Evolutionary conservation across 2,113 vertebrate species (phyloP), one percentile per base, ranked within the genome.

Genomic region (Vidua chalybeata): DNA sequence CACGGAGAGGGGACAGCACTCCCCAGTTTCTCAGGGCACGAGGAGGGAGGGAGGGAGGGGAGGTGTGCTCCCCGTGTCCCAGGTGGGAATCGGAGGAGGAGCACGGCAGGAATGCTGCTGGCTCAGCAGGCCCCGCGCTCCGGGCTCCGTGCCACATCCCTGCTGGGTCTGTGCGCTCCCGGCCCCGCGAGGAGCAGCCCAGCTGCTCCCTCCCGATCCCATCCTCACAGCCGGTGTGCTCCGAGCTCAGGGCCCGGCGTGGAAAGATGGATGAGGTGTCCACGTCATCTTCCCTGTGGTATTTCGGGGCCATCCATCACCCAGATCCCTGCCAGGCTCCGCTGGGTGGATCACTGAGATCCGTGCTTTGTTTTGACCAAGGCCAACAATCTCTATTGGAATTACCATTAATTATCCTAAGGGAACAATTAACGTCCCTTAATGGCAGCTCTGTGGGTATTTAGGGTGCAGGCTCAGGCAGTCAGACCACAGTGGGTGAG

Each of bases 311-410:
- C 73, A 63, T 85, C 62, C 81, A 85, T 93, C 69, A 79, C 41
- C 43, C 51, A 6, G 37, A 72, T 45, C 51, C 75, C 63, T 51
- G n/a, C 18, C 23, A 43, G 58, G 84, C 74, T 69, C 66, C 13
- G 0, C 41, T 0, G 15, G 1, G 2, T 55, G 81, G 18, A 13
- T 61, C 45, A 2, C 4, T 15, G 46, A 2, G 30, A 41, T 68
- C 58, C 6, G 9, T 0, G 11, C 74, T 83, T 72, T n/a, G 5
- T 81, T 91, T 58, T 23, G 43, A 51, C 33, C 1, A 2, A 64
- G 11, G n/a, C 7, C 3, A 9, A 17, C 35, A 20, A 19, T 69
- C 73, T 77, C 26, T 8, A 5, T 5, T 6, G 37, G 14, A 77
- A 39, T 77, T 45, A 23, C 7, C 27, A 28, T 77, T 68, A 69